Percentiles rank a stretch among this genome's conserved stretches.
Conservation (phyloP, 2,888 invertebrate species). For the Sarcophaga variegata region DNA sequence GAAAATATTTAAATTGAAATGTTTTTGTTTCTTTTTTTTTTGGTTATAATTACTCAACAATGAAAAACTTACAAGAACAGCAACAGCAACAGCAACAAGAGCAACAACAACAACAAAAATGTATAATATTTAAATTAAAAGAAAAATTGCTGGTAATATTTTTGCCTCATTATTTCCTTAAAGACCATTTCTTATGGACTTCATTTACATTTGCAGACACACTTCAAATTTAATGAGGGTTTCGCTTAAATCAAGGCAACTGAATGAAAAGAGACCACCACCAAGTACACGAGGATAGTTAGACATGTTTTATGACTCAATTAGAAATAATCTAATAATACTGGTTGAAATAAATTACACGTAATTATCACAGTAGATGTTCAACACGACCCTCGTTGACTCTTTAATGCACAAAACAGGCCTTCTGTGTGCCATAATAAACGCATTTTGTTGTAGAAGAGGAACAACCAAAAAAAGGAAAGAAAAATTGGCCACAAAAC, state of each 20-base stretch:
- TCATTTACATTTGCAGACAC: slow-evolving; percentile 29
- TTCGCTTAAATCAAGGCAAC: background rate
- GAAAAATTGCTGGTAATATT: slow-evolving; percentile 5
- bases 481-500: background rate
- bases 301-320: background rate
- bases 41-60: background rate
- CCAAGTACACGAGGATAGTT: background rate
- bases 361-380: background rate
- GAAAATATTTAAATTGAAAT: background rate
- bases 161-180: slow-evolving; percentile 52
- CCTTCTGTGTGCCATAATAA: background rate
- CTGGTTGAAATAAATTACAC: background rate
- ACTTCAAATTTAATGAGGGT: background rate
- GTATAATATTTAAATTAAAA: background rate
- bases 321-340: background rate
- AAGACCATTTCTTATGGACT: slow-evolving; percentile 19
- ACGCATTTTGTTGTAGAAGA: background rate
- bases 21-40: background rate
- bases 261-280: background rate
- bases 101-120: background rate
- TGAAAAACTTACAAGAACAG: background rate
- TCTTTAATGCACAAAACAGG: background rate
- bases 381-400: background rate
- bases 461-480: background rate
- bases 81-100: background rate